These are phyloP conservation scores for Pangasianodon gigas DNA, from an alignment of 2,113 vertebrate genomes.

Conservation along the genomic window DNA sequence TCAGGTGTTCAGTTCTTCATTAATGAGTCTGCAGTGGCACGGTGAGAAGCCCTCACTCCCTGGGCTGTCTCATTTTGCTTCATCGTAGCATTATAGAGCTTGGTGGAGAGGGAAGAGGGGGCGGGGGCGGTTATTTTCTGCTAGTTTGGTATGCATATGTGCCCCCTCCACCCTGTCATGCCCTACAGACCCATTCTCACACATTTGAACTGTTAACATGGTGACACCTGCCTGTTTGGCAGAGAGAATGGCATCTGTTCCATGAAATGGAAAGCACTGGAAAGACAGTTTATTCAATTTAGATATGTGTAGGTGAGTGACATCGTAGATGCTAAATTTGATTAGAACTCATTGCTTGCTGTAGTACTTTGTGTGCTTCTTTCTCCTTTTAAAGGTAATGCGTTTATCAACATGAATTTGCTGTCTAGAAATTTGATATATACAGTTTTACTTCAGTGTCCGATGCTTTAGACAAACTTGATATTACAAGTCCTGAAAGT, in stretches of 20 bases:
- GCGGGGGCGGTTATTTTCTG: slow-evolving; percentile 50
- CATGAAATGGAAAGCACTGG: slow-evolving; percentile 77
- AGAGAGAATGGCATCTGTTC: slow-evolving; percentile 85
- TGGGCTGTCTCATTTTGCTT: slow-evolving; percentile 63
- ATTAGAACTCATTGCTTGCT: neutral
- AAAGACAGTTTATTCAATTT: slow-evolving; percentile 37
- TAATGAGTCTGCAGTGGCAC: slow-evolving; percentile 80
- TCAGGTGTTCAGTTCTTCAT: slow-evolving; percentile 76
- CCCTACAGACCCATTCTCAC: slow-evolving; percentile 58
- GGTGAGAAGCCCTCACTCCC: slow-evolving; percentile 70
- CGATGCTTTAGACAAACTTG: neutral
- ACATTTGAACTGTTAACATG: slow-evolving; percentile 71
- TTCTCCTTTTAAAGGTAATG: neutral
- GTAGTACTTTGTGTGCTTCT: neutral
- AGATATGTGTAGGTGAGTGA: slow-evolving; percentile 28
- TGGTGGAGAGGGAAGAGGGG: slow-evolving; percentile 20
- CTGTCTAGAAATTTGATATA: neutral
- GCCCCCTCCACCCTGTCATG: slow-evolving; percentile 65
- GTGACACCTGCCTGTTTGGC: slow-evolving; percentile 78
- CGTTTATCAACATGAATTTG: neutral
- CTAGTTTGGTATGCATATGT: slow-evolving; percentile 59
- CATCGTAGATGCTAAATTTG: neutral
- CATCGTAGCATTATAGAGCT: slow-evolving; percentile 25
- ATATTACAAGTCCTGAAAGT: slow-evolving; percentile 66
- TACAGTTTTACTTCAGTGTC: neutral